Evolutionary conservation across 2,113 vertebrate genomes (phyloP).

Genomic region (Sebastes schlegelii): DNA sequence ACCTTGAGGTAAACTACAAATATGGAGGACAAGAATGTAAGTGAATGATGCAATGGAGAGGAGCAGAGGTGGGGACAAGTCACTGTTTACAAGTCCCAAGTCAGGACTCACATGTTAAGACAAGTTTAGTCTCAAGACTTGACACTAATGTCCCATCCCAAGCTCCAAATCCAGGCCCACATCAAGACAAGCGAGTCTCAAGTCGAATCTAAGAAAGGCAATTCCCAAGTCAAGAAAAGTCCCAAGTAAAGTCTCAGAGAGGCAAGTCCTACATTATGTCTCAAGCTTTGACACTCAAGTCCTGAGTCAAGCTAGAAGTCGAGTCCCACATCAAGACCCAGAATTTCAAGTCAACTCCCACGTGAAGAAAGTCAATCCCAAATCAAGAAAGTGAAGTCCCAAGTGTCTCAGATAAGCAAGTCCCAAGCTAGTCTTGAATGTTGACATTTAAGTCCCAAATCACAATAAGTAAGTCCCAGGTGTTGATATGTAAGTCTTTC

Average conservation of each 20-base stretch:
- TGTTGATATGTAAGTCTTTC: too few relatives aligned
- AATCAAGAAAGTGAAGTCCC: too few relatives aligned
- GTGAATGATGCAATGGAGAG: constrained; percentile 49
- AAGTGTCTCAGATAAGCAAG: too few relatives aligned
- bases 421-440: too few relatives aligned
- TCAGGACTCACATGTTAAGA: background rate
- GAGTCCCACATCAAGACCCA: too few relatives aligned
- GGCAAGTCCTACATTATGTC: background rate
- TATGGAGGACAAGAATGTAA: constrained; percentile 21
- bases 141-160: background rate
- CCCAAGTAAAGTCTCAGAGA: background rate
- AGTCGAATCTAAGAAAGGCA: background rate
- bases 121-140: background rate
- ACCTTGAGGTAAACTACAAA: constrained; percentile 34
- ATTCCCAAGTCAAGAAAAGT: background rate
- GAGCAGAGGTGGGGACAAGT: constrained; percentile 16
- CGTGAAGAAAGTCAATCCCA: too few relatives aligned
- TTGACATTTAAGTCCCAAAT: too few relatives aligned
- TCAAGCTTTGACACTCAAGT: background rate
- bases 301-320: too few relatives aligned
- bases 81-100: background rate
- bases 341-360: too few relatives aligned
- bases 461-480: too few relatives aligned
- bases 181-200: background rate
- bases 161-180: background rate